Evolutionary conservation across 2,113 vertebrate genomes (phyloP).

Genomic region (Ophthalmolycus amberensis): DNA sequence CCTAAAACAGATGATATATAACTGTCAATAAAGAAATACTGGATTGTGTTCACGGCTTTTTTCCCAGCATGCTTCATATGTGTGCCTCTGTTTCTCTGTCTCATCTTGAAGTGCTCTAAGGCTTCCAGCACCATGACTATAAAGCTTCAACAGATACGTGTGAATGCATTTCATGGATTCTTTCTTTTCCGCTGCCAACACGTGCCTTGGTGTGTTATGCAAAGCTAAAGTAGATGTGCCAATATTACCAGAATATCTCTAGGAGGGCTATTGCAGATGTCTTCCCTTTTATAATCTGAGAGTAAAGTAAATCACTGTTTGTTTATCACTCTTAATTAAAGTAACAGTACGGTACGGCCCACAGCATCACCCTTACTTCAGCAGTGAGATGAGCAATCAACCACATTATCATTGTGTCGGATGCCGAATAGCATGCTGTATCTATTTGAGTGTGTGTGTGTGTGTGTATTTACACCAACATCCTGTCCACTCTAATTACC

Average conservation of each 20-base stretch:
- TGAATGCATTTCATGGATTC: neutral
- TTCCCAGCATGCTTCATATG: too few relatives aligned
- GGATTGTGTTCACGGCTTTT: neutral
- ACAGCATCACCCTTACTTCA: neutral
- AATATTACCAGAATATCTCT: neutral
- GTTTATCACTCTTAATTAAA: neutral
- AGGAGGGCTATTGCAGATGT: neutral
- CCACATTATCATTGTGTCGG: neutral
- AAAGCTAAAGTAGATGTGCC: too few relatives aligned
- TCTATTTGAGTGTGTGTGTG: neutral
- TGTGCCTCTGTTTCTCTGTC: neutral
- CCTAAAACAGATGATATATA: neutral
- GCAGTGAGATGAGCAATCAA: neutral
- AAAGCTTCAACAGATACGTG: neutral
- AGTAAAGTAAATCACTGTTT: neutral
- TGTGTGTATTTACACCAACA: conserved; percentile 26
- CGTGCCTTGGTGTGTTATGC: neutral
- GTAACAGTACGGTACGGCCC: neutral
- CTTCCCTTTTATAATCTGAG: neutral
- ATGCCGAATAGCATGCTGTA: neutral
- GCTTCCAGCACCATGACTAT: neutral
- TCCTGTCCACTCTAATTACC: conserved; percentile 53
- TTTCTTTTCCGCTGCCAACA: neutral
- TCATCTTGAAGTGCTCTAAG: neutral
- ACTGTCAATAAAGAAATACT: neutral